Evolutionary conservation across 92 coral and sea anemone genomes (phyloP), one percentile per base, ranked within the genome.

Genomic region (Porites lobata): DNA sequence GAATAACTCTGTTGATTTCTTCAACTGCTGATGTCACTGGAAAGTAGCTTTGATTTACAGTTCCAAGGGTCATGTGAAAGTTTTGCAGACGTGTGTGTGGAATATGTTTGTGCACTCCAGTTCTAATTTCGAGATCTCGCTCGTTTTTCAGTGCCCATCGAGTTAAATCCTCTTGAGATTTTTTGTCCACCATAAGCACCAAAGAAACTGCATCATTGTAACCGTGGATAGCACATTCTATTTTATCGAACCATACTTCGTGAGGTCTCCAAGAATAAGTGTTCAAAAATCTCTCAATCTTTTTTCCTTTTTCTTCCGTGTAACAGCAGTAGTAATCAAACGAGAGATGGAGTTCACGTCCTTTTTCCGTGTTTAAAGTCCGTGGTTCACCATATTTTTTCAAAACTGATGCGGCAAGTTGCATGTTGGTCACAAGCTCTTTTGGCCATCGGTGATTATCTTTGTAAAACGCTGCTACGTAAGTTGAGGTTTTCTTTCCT

Each of bases 1-100:
- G 68, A 19, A 90, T 85, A 63, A 90, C 87, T 17, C 14, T 50
- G 76, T 90, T 90, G 61, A 90, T 86, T 63, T 90, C 91, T 71
- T 90, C 85, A 13, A 90, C 21, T 59, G 93, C 93, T 9, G 83
- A 29, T 52, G 32, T 65, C 76, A 90, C 93, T 69, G 83, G 90
- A 78, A 90, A 78, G 17, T 73, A 61, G 22, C 87, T 86, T 80
- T 90, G 93, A 79, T 90, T 74, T 32, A 90, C 91, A 32, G 90
- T 80, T 56, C 89, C 93, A 19, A 90, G 93, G 14, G 93, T 90
- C 91, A 90, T 86, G 69, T 90, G 93, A 86, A 90, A 90, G 65
- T 75, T 86, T 26, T 90, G 93, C 65, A 86, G 90, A 5, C 69
- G 69, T n/a, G 75, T 50, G 83, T 77, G 92, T 9, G 92, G 90